phyloP scores from a whole-genome alignment of 2,113 vertebrate genomes.

The Caranx melampygus region DNA sequence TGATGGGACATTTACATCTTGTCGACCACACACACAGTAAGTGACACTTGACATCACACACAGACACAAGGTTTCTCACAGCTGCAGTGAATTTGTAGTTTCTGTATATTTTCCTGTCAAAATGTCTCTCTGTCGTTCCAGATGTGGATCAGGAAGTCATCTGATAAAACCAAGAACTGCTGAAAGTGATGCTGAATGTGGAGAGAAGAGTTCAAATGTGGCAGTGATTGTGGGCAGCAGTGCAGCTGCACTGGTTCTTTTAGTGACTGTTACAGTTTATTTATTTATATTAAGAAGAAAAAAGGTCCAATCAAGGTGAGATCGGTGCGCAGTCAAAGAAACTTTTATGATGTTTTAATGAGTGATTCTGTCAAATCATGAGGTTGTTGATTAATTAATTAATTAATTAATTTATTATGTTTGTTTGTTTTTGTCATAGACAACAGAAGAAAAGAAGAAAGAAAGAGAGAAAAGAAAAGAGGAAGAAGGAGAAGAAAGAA shows the following conservation, averaged over 20 bases:
- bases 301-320: background rate
- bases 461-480: no score
- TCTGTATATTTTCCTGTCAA: background rate
- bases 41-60: slow-evolving; percentile 1
- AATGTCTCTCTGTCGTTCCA: slow-evolving; percentile 13
- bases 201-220: accelerated
- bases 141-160: slow-evolving; percentile 10
- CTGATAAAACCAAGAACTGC: slow-evolving; percentile 22
- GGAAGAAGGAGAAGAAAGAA: no score
- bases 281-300: background rate
- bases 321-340: background rate
- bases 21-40: slow-evolving; percentile 53
- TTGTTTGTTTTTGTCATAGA: background rate
- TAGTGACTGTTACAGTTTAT: no score
- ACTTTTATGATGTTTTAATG: background rate
- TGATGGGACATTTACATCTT: slow-evolving; percentile 39
- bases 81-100: background rate
- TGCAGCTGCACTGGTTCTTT: background rate
- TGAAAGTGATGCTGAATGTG: slow-evolving; percentile 42
- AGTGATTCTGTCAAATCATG: background rate
- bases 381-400: background rate
- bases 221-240: accelerated
- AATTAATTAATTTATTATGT: background rate
- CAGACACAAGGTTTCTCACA: background rate
- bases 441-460: background rate